phyloP scores from a whole-genome alignment of 2,113 vertebrate genomes.

The Microcebus griseorufus region DNA sequence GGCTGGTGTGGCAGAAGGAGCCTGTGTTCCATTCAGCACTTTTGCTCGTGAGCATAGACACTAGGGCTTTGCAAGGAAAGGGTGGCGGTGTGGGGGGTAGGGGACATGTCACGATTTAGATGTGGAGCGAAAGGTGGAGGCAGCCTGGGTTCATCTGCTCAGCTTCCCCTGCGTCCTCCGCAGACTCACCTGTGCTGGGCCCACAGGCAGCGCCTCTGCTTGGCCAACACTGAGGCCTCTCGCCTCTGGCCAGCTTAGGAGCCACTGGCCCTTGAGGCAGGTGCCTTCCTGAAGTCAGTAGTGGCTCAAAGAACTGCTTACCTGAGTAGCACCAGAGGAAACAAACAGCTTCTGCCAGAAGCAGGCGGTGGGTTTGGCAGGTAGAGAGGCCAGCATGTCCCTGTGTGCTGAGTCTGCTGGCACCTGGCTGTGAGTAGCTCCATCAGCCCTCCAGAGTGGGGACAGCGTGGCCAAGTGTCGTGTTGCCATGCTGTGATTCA shows the following conservation, averaged over 20 bases:
- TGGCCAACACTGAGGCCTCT: background rate
- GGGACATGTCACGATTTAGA: background rate
- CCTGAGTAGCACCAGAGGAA: background rate
- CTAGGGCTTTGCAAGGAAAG: background rate
- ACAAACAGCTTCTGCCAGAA: background rate
- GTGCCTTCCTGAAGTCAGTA: background rate
- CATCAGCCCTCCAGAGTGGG: no score
- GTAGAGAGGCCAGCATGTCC: background rate
- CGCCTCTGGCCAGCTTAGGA: background rate
- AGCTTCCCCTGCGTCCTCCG: background rate
- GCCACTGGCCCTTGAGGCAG: background rate
- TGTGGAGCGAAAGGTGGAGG: background rate
- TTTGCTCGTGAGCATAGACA: background rate
- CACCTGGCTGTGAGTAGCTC: background rate
- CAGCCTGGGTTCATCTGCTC: background rate
- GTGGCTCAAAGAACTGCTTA: no score
- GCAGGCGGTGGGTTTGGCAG: background rate
- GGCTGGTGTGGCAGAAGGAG: background rate
- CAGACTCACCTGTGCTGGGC: background rate
- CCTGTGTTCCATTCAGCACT: background rate
- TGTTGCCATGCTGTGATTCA: background rate
- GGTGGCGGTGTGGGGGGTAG: background rate
- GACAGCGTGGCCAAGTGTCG: background rate
- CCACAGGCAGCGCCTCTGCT: background rate
- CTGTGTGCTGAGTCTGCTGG: background rate